A percentile compares a stretch with the other conserved stretches of the same genome.
Conservation (phyloP, 2,113 vertebrate genomes). For the Ranitomeya variabilis region DNA sequence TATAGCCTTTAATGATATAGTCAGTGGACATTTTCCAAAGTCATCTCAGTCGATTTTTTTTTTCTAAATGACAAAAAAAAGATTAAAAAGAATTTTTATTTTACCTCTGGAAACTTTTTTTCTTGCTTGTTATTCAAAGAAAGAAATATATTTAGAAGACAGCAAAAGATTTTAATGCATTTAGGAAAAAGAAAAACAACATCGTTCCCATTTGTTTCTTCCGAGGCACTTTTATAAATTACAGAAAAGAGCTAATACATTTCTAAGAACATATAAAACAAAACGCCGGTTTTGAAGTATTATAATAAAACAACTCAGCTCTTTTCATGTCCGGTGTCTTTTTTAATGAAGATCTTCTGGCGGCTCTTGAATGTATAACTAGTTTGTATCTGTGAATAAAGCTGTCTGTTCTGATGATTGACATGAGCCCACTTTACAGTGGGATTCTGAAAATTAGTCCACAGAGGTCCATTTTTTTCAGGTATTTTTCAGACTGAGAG, state of each 20-base stretch:
- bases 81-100: slow-evolving; percentile 83
- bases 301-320: slow-evolving; percentile 81
- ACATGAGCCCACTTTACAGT: slow-evolving; percentile 99
- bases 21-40: slow-evolving; percentile 82
- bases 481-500: slow-evolving; percentile 94
- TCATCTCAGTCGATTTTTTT: slow-evolving; percentile 78
- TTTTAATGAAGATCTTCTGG: slow-evolving; percentile 88
- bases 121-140: slow-evolving; percentile 82
- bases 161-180: slow-evolving; percentile 79
- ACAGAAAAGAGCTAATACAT: slow-evolving; percentile 77
- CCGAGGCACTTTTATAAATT: slow-evolving; percentile 76
- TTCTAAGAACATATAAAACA: slow-evolving; percentile 84
- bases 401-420: slow-evolving; percentile 99
- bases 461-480: slow-evolving; percentile 96
- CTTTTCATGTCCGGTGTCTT: slow-evolving; percentile 78
- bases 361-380: slow-evolving; percentile 91
- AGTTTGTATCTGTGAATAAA: slow-evolving; percentile 99
- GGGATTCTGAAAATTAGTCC: slow-evolving; percentile 99
- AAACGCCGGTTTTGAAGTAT: slow-evolving; percentile 82
- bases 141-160: slow-evolving; percentile 83
- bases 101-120: slow-evolving; percentile 81
- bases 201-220: slow-evolving; percentile 78
- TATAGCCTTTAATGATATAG: slow-evolving; percentile 79
- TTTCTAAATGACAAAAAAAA: slow-evolving; percentile 62
- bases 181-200: slow-evolving; percentile 76